Evolutionary conservation across 2,888 invertebrate species (phyloP).

Genomic region (Drosophila atroscutellata): DNA sequence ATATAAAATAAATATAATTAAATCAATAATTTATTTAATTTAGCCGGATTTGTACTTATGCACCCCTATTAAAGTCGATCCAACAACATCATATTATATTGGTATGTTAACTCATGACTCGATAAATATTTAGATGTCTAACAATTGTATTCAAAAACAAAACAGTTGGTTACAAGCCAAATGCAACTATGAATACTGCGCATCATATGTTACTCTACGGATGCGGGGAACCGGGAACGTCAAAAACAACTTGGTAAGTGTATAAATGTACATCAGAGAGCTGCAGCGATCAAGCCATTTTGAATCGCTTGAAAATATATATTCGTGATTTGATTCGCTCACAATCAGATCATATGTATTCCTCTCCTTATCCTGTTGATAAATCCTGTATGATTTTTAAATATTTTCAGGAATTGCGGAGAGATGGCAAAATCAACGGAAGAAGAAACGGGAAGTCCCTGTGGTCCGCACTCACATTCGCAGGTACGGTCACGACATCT

Average conservation of each 20-base stretch:
- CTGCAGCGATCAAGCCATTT: neutral
- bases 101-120: constrained; percentile 86
- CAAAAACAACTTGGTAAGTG: constrained; percentile 89
- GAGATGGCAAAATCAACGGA: constrained; percentile 91
- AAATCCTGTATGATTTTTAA: neutral
- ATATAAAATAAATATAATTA: constrained; percentile 2
- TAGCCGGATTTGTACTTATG: constrained; percentile 96
- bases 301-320: neutral
- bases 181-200: constrained; percentile 94
- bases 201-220: constrained; percentile 98
- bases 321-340: neutral
- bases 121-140: neutral
- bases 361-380: neutral
- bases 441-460: constrained; percentile 89
- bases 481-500: constrained; percentile 66
- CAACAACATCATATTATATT: constrained; percentile 91
- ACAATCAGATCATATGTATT: neutral
- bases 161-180: constrained; percentile 94
- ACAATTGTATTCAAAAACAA: constrained; percentile 77
- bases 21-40: constrained; percentile 22
- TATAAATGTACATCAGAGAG: neutral
- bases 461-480: constrained; percentile 89
- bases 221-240: constrained; percentile 88
- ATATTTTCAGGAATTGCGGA: constrained; percentile 92
- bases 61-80: constrained; percentile 94